phyloP scores from a whole-genome alignment of 2,113 vertebrate species.

The Lepisosteus osseus region DNA sequence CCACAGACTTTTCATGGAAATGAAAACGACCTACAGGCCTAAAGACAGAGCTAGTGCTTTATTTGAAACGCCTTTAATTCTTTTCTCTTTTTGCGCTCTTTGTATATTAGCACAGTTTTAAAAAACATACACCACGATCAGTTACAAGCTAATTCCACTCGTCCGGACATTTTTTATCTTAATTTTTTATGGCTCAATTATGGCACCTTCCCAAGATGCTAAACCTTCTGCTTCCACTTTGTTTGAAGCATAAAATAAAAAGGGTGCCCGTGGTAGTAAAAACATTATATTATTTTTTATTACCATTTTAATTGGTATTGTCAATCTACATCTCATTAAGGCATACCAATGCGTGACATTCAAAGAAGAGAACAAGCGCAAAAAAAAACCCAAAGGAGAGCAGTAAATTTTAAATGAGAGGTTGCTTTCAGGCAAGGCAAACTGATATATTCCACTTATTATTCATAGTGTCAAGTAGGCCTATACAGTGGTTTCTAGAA shows the following conservation, averaged over 20 bases:
- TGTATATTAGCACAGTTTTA: neutral
- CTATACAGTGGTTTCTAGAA: too few species aligned
- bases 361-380: neutral
- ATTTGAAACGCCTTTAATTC: neutral
- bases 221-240: neutral
- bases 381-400: neutral
- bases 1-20: neutral
- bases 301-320: neutral
- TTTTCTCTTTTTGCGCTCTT: too few species aligned
- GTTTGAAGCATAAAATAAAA: neutral
- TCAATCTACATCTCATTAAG: slow-evolving; percentile 10
- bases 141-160: neutral
- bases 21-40: neutral
- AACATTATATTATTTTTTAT: neutral
- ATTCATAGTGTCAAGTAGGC: too few species aligned
- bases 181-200: slow-evolving; percentile 3
- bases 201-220: neutral
- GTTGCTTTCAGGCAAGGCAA: too few species aligned
- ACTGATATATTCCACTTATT: too few species aligned
- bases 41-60: neutral
- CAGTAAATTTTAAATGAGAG: neutral
- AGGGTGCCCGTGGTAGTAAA: neutral
- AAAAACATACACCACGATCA: too few species aligned
- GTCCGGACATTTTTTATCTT: neutral
- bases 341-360: neutral